Evolutionary conservation across 2,888 invertebrate species (phyloP).

Genomic region (Euzetes globulus): DNA sequence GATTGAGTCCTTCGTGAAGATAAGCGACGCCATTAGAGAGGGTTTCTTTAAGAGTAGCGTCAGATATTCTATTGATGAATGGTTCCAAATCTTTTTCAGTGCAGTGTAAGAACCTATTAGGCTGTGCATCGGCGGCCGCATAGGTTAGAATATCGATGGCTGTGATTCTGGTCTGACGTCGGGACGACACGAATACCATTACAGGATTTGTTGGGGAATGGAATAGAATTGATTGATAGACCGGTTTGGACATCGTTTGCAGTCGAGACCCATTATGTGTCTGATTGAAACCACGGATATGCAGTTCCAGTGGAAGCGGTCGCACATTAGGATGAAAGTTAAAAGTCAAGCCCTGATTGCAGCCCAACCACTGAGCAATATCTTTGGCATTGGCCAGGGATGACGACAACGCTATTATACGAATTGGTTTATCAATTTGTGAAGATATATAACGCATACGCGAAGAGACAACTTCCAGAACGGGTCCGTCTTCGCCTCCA

Average conservation of each 20-base stretch:
- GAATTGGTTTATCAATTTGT: constrained; percentile 72
- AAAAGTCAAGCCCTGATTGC: constrained; percentile 83
- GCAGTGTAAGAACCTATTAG: constrained; percentile 81
- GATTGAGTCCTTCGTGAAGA: constrained; percentile 84
- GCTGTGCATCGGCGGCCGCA: constrained; percentile 78
- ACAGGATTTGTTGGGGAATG: constrained; percentile 76
- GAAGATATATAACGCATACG: constrained; percentile 90
- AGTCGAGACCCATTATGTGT: constrained; percentile 93
- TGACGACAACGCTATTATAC: constrained; percentile 86
- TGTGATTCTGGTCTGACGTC: constrained; percentile 83
- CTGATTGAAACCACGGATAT: constrained; percentile 93
- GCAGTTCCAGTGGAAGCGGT: constrained; percentile 86
- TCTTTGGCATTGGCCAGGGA: constrained; percentile 92
- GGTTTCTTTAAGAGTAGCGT: constrained; percentile 85
- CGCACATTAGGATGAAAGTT: constrained; percentile 98
- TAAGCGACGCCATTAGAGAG: constrained; percentile 92
- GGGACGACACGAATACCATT: constrained; percentile 80
- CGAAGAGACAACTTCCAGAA: constrained; percentile 82
- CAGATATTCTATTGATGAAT: constrained; percentile 75
- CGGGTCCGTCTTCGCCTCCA: constrained; percentile 59
- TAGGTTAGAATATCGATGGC: constrained; percentile 92
- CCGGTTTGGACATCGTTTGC: constrained; percentile 95
- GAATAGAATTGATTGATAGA: constrained; percentile 81
- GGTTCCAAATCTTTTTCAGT: constrained; percentile 76
- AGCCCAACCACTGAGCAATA: constrained; percentile 92